Conservation (phyloP, 2,888 invertebrate species). For the Cheilosia vulpina region DNA sequence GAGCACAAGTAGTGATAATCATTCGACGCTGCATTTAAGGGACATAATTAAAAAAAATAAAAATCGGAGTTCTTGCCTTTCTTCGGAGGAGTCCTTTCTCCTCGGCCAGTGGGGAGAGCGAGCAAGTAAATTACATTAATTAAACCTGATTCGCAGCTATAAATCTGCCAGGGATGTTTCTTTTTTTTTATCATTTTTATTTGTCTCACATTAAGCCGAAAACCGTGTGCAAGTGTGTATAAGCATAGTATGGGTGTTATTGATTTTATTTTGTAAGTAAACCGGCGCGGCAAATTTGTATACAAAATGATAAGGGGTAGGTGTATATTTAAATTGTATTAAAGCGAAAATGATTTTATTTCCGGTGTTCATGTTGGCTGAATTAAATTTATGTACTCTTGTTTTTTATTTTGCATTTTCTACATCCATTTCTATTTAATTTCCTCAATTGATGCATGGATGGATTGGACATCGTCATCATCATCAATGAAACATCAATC, state of each 20-base stretch:
- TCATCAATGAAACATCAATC: slow-evolving; percentile 50
- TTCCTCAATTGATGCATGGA: slow-evolving; percentile 52
- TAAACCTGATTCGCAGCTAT: slow-evolving; percentile 68
- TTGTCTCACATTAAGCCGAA: slow-evolving; percentile 39
- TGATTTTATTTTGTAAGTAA: slow-evolving; percentile 56
- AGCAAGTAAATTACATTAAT: slow-evolving; percentile 70
- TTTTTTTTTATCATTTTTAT: slow-evolving; percentile 18
- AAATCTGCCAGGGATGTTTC: slow-evolving; percentile 58
- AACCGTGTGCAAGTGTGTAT: slow-evolving; percentile 39
- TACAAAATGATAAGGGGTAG: slow-evolving; percentile 40
- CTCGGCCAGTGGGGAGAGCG: background rate
- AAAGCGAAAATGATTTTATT: slow-evolving; percentile 55
- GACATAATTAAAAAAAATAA: slow-evolving; percentile 59
- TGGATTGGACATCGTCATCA: slow-evolving; percentile 54
- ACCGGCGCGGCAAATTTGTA: slow-evolving; percentile 25
- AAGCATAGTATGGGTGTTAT: slow-evolving; percentile 38
- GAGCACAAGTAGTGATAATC: slow-evolving; percentile 54
- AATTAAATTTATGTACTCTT: slow-evolving; percentile 47
- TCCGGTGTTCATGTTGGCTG: slow-evolving; percentile 46
- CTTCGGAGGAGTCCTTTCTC: background rate
- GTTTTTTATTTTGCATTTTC: slow-evolving; percentile 16
- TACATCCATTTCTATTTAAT: slow-evolving; percentile 69
- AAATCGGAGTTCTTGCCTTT: background rate
- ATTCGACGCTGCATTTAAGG: slow-evolving; percentile 60
- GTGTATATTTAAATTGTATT: slow-evolving; percentile 33